A percentile compares a stretch with the other conserved stretches of the same genome.
Evolutionary conservation across 2,888 invertebrate species (phyloP).

Genomic region (Polydesmus complanatus): DNA sequence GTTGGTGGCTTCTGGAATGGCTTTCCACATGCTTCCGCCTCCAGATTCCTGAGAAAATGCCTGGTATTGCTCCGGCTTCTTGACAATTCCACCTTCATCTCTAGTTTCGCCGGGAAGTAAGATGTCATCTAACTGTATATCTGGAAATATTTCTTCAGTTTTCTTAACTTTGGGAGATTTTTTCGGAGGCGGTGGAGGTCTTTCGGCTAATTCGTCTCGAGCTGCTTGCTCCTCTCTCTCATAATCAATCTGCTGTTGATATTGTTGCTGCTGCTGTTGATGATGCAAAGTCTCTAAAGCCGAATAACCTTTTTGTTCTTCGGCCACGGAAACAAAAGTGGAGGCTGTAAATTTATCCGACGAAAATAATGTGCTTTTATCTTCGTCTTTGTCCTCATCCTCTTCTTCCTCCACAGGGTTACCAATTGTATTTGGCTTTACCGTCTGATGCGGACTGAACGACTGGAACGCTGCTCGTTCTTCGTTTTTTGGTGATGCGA

Average conservation of each 20-base stretch:
- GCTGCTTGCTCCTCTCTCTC: constrained; percentile 5
- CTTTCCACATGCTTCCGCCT: constrained; percentile 10
- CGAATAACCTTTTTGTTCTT: background rate
- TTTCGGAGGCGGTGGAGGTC: background rate
- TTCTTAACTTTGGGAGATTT: background rate
- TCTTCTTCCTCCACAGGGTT: constrained; percentile 9
- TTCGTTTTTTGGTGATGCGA: constrained; percentile 8
- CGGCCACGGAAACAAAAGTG: background rate
- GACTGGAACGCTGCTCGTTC: background rate
- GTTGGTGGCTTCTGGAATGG: constrained; percentile 13
- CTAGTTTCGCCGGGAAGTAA: constrained; percentile 11
- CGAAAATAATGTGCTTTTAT: background rate
- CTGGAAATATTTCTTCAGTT: background rate
- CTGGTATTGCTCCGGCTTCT: background rate
- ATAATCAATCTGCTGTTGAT: constrained; percentile 4
- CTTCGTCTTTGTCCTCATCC: background rate
- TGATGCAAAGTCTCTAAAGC: background rate
- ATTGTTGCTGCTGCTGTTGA: background rate
- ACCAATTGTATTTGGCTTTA: constrained; percentile 2
- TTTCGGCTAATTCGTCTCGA: background rate
- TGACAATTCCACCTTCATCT: background rate
- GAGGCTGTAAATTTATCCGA: background rate
- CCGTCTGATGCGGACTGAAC: too few relatives aligned
- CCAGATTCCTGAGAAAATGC: background rate
- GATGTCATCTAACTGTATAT: constrained; percentile 7